Evolutionary conservation across 2,797 vertebrate species (phyloP), one percentile per base, ranked within the genome.

Genomic region (Spinus pinus): DNA sequence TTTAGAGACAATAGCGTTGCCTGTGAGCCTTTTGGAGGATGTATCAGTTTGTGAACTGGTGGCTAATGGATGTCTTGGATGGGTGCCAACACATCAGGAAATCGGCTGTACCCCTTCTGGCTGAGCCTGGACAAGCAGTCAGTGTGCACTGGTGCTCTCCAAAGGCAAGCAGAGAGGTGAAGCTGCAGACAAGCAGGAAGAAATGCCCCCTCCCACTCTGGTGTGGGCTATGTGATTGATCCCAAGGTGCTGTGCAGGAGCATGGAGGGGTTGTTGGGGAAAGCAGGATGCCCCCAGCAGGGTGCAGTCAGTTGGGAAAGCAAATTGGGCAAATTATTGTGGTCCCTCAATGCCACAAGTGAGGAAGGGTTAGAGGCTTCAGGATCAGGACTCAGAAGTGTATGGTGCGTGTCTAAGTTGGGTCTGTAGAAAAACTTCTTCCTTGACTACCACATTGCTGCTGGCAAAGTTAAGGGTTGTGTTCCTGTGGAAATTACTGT

Each of bases 41-140:
- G 25, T 86, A 86, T 72, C 89, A 47, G 72, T 89, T 57, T 65
- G 74, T 49, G 81, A 81, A 75, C 42, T 71, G 0, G 0, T n/a
- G 69, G 81, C 91, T 96, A 96, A 96, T 95, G 94, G 84, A 89
- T 81, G 58, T 27, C 82, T 89, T 96, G 96, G 94, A 61, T 61
- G 44, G 15, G 33, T 88, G 95, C 94, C 96, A 96, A 50, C 41
- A 13, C 22, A 39, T 74, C 72, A 88, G 75, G 62, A 97, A 80
- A 88, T 95, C 13, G 0, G 47, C 50, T 80, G 54, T 89, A 51
- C 88, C 78, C 3, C 0, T 67, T 87, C 64, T 56, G 64, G 54
- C 64, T 25, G 39, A 80, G 69, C 67, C 37, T 71, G 51, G 65
- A 44, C 23, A 50, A 51, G 12, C 33, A 6, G 27, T 42, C 56